Conservation (phyloP, 1,140 invertebrate species). For the Halesus radiatus region DNA sequence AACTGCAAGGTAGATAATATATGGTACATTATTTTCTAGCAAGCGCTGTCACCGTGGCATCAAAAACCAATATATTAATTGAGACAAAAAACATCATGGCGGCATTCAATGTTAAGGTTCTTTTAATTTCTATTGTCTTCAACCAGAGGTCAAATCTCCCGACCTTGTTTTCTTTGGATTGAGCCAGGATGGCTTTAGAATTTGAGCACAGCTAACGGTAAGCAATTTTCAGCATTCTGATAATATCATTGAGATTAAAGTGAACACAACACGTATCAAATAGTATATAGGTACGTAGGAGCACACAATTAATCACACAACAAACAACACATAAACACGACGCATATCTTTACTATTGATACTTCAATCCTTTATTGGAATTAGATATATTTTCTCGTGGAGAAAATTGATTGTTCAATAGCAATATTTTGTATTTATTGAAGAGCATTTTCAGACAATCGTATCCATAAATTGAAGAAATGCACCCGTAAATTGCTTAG, state of each 20-base stretch:
- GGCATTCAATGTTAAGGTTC: conserved; percentile 29
- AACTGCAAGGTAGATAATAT: neutral
- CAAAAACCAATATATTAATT: conserved; percentile 29
- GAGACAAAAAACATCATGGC: conserved; percentile 23
- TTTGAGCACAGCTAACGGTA: conserved; percentile 21
- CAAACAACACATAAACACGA: no score
- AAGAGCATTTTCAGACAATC: no score
- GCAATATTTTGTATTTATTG: no score
- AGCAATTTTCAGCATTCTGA: conserved; percentile 27
- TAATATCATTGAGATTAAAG: neutral
- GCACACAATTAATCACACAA: neutral
- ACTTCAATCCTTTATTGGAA: no score
- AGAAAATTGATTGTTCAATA: no score
- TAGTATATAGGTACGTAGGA: neutral
- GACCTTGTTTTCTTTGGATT: conserved; percentile 34
- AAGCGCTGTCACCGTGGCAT: conserved; percentile 27
- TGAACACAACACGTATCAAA: neutral
- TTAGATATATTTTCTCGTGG: no score
- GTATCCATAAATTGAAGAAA: no score
- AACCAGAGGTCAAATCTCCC: conserved; percentile 10
- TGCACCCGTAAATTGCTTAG: no score
- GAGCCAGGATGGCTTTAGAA: conserved; percentile 22
- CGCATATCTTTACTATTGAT: no score
- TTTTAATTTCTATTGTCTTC: conserved; percentile 40
- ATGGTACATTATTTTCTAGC: neutral